Evolutionary conservation across 2,888 invertebrate species (phyloP), one percentile per base, ranked within the genome.

Genomic region (Lithophane leautieri): DNA sequence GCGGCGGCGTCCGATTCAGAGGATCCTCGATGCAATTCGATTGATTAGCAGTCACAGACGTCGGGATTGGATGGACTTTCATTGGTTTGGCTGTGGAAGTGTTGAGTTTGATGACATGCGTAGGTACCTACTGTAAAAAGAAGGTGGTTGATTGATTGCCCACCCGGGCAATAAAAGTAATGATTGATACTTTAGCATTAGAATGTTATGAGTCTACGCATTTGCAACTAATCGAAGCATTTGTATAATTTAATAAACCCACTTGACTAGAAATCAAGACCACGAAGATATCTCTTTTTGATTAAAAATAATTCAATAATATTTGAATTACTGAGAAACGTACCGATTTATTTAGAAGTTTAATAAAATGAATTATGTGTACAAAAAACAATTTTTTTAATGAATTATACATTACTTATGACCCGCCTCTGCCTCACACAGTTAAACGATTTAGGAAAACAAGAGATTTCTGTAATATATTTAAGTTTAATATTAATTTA

Each of bases 1-100:
- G 14, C 60, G 25, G n/a, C 12, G 14, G 14, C 60, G 25, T 34
- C 67, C 25, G 14, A 60, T 47, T 52, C 78, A 50, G 52, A 62
- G 54, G 58, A 70, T 42, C 7, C n/a, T 63, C 40, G 79, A 50
- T 25, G 79, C 61, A 56, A 68, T 68, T 44, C 79, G 79, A 61
- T 83, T 83, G 84, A 71, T 79, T 60, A 54, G 14, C 34, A 47
- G 50, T 28, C 25, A 56, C 40, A 67, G 42, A 47, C 7, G 25
- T 50, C 28, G 11, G 8, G 7, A 62, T 70, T 62, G 6, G 25
- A 25, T 28, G 54, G 54, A 40, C 16, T 44, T 19, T 28, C 25
- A 28, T 28, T 54, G 19, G 8, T 79, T 61, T 28, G 28, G 1
- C 7, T 40, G 16, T 62, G 44, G 52, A 52, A 16, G 42, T 47